Conservation (phyloP, 2,888 invertebrate genomes). For the Girardia tigrina region DNA sequence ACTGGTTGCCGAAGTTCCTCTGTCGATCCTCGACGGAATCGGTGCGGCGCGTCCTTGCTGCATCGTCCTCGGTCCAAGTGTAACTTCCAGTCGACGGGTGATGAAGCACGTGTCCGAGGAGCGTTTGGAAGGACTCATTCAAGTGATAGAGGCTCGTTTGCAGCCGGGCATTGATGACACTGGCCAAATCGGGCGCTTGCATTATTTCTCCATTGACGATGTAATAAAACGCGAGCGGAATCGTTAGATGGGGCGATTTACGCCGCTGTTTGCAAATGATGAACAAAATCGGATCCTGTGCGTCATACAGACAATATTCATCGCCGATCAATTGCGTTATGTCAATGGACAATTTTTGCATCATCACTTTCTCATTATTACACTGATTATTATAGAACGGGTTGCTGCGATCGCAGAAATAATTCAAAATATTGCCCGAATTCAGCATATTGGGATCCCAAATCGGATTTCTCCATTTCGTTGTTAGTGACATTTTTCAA, state of each 20-base stretch:
- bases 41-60: background rate
- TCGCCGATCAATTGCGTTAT: slow-evolving; percentile 70
- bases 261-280: slow-evolving; percentile 86
- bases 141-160: slow-evolving; percentile 23
- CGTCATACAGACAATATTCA: slow-evolving; percentile 81
- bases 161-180: slow-evolving; percentile 74
- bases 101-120: background rate
- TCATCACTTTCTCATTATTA: slow-evolving; percentile 92
- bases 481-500: slow-evolving; percentile 7
- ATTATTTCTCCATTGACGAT: slow-evolving; percentile 92
- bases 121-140: background rate
- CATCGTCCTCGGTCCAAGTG: background rate
- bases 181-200: slow-evolving; percentile 86
- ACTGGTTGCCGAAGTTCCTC: background rate
- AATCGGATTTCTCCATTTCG: slow-evolving; percentile 26
- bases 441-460: slow-evolving; percentile 77
- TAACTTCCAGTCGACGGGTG: slow-evolving; percentile 19
- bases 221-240: slow-evolving; percentile 86
- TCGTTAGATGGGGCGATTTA: slow-evolving; percentile 65
- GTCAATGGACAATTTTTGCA: slow-evolving; percentile 67
- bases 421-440: slow-evolving; percentile 82
- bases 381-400: slow-evolving; percentile 92
- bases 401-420: slow-evolving; percentile 85
- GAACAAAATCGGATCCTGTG: slow-evolving; percentile 90
- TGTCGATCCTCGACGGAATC: background rate